phyloP scores from a whole-genome alignment of 2,113 vertebrate genomes.

The Rousettus leschenaultii region DNA sequence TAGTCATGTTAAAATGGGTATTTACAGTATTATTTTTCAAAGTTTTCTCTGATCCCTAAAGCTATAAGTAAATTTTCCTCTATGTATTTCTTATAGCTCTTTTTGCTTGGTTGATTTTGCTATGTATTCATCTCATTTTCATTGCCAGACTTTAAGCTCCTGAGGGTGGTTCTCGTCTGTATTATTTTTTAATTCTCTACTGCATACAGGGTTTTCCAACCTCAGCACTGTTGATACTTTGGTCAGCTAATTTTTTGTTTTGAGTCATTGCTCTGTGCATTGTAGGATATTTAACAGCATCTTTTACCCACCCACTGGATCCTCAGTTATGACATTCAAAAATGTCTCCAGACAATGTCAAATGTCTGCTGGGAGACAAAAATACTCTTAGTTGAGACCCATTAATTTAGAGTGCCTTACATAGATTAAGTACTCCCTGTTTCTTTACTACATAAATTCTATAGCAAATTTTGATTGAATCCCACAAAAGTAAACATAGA shows the following conservation, averaged over 20 bases:
- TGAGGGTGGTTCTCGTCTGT: neutral
- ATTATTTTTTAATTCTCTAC: neutral
- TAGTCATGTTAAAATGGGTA: neutral
- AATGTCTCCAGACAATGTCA: neutral
- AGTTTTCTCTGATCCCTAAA: neutral
- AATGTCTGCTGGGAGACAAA: neutral
- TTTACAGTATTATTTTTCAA: constrained; percentile 13
- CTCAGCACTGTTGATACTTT: neutral
- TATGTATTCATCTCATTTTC: neutral
- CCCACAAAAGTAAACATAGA: neutral
- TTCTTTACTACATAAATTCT: neutral
- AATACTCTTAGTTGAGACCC: neutral
- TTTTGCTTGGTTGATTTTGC: neutral
- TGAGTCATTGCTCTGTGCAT: neutral
- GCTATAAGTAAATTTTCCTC: neutral
- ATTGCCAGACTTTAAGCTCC: neutral
- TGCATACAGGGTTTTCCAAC: neutral
- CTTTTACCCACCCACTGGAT: neutral
- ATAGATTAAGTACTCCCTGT: neutral
- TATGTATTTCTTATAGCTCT: neutral
- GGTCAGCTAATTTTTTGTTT: neutral
- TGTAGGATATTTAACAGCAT: neutral
- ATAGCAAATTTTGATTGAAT: neutral
- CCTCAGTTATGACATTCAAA: neutral
- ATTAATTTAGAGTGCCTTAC: neutral